Conservation (phyloP, 2,797 vertebrate genomes). For the Enteromius trimaculatus region DNA sequence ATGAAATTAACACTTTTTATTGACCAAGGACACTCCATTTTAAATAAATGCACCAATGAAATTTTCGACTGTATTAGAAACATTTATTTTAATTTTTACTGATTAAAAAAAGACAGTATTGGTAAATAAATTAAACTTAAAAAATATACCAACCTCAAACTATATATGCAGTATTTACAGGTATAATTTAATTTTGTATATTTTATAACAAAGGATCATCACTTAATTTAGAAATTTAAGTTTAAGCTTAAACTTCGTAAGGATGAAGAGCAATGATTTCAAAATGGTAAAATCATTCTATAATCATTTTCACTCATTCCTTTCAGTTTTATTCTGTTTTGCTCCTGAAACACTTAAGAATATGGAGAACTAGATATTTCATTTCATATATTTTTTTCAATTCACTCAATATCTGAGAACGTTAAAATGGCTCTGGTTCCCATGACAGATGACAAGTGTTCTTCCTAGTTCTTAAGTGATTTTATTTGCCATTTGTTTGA, state of each 20-base stretch:
- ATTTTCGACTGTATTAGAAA: background rate
- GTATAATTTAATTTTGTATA: background rate
- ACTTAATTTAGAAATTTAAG: background rate
- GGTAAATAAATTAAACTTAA: background rate
- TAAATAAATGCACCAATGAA: background rate
- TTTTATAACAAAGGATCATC: background rate
- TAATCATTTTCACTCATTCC: conserved; percentile 31
- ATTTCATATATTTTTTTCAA: too few relatives aligned
- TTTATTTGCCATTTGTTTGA: conserved; percentile 57
- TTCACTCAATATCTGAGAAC: conserved; percentile 12
- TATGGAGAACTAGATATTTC: conserved; percentile 11
- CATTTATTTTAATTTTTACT: background rate
- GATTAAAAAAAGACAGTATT: background rate
- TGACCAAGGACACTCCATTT: background rate
- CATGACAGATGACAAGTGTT: conserved; percentile 32
- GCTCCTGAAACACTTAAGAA: conserved; percentile 41
- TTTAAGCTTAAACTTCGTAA: background rate
- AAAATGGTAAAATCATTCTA: background rate
- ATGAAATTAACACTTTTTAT: background rate
- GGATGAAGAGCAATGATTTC: background rate
- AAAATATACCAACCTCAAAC: background rate
- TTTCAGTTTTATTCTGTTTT: conserved; percentile 34
- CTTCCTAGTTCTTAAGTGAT: conserved; percentile 60
- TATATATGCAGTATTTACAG: background rate
- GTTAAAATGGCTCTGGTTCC: conserved; percentile 18